Base-by-base conservation (phyloP, 2,888 invertebrate species). In the Alviniconcha strummeri region DNA sequence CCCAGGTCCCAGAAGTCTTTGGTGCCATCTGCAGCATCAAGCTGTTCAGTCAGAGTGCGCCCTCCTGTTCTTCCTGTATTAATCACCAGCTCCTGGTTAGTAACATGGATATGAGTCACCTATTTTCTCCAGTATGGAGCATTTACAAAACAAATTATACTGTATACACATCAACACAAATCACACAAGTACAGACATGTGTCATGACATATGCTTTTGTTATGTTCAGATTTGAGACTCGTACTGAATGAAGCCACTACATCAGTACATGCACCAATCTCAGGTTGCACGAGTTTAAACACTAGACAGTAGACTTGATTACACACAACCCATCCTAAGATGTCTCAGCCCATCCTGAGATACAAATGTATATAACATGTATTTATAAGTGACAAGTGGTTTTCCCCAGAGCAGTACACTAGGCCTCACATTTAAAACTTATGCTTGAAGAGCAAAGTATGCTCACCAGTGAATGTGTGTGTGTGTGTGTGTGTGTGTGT, bases 1-100 rank as follows among this genome's bases (percentile, higher is more conserved):
- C 93, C 93, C 9, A 93, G 85, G 85, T 93, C 93, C 92, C 92
- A 93, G 60, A 86, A 88, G 82, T 91, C 90, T 57, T 88, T 86
- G 55, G 85, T 89, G 56, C 91, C 92, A 86, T 88, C 88, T 15
- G 88, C 90, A 64, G 90, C 89, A 75, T 90, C 90, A 78, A 93
- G 84, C 60, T 90, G 88, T n/a, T 89, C 87, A 13, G 92, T 90
- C 60, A 91, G 83, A n/a, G 93, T 93, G 57, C 93, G 87, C 13
- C 93, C 93, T 60, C 93, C 93, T 83, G 93, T 89, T 83, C 93
- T 87, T 84, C 92, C 93, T 93, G 87, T 52, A 85, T 36, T 36
- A 36, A 36, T 36, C 36, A 36, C 36, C 36, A 36, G 36, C 36
- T 36, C 36, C 36, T 36, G 36, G 36, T 36, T 36, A 36, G 36